Evolutionary conservation across 2,113 vertebrate genomes (phyloP).

Genomic region (Xiphophorus hellerii): DNA sequence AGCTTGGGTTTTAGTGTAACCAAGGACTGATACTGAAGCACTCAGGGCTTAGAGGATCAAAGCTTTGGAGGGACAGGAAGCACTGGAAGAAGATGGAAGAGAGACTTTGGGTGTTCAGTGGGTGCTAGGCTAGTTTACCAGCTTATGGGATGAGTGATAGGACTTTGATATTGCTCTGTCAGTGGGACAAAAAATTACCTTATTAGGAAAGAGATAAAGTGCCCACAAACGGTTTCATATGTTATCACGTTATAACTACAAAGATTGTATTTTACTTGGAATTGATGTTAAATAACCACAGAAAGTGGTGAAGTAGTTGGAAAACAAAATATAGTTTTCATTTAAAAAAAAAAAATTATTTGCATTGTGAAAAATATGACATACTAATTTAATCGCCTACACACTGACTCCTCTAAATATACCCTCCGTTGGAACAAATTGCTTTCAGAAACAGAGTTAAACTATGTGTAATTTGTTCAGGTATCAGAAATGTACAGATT

Average conservation of each 20-base stretch:
- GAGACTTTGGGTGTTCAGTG: constrained; percentile 51
- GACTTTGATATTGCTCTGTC: constrained; percentile 32
- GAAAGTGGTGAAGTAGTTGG: too few species aligned
- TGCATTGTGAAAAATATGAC: background rate
- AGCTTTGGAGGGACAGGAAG: constrained; percentile 64
- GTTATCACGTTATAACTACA: background rate
- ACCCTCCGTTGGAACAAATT: too few species aligned
- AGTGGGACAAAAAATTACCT: constrained; percentile 8
- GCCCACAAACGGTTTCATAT: background rate
- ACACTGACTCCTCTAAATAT: too few species aligned
- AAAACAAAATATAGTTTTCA: background rate
- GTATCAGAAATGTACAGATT: background rate
- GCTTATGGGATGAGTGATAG: constrained; percentile 49
- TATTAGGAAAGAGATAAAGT: constrained; percentile 8
- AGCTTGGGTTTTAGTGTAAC: constrained; percentile 70
- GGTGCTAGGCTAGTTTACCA: constrained; percentile 56
- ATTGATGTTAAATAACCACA: background rate
- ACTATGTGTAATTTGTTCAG: background rate
- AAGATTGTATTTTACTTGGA: background rate
- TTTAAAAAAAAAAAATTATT: background rate
- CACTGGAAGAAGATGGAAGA: constrained; percentile 59
- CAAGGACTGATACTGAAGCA: constrained; percentile 70
- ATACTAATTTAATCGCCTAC: background rate
- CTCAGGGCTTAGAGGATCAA: constrained; percentile 73
- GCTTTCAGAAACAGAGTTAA: too few species aligned